Conservation (phyloP, 2,113 vertebrate genomes). For the Xenopus laevis region DNA sequence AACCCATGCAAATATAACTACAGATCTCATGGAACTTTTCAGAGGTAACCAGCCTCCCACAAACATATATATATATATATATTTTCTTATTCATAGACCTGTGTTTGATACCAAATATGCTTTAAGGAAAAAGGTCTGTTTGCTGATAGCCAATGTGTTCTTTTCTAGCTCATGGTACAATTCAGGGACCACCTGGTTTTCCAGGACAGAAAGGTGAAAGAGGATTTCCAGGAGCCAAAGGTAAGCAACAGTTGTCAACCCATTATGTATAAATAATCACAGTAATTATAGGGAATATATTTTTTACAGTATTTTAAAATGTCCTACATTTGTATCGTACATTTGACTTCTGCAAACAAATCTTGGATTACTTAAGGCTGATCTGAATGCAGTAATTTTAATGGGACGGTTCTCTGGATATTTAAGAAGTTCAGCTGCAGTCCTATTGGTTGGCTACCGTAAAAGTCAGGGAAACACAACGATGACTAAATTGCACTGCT, state of each 20-base stretch:
- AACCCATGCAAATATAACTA: slow-evolving; percentile 73
- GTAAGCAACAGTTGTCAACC: slow-evolving; percentile 54
- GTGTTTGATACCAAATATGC: neutral
- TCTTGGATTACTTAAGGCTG: too few relatives aligned
- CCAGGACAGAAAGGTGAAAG: slow-evolving; percentile 81
- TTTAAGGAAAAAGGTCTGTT: neutral
- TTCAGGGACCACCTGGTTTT: slow-evolving; percentile 75
- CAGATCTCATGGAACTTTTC: slow-evolving; percentile 81
- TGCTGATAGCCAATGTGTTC: neutral
- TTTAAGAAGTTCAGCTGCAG: too few relatives aligned
- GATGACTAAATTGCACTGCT: too few relatives aligned
- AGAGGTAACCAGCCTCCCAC: slow-evolving; percentile 66
- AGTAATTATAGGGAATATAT: too few relatives aligned
- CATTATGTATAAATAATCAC: too few relatives aligned
- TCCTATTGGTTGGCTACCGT: too few relatives aligned
- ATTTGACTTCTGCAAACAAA: too few relatives aligned
- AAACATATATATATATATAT: too few relatives aligned
- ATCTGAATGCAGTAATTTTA: too few relatives aligned
- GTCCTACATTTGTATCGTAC: neutral
- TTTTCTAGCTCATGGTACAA: slow-evolving; percentile 71
- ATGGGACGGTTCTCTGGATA: too few relatives aligned
- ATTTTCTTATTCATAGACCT: too few relatives aligned
- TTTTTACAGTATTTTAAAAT: slow-evolving; percentile 27
- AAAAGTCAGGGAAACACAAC: too few relatives aligned
- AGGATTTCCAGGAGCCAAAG: slow-evolving; percentile 75